Conservation (phyloP, 2,113 vertebrate species). For the Rhineura floridana region DNA sequence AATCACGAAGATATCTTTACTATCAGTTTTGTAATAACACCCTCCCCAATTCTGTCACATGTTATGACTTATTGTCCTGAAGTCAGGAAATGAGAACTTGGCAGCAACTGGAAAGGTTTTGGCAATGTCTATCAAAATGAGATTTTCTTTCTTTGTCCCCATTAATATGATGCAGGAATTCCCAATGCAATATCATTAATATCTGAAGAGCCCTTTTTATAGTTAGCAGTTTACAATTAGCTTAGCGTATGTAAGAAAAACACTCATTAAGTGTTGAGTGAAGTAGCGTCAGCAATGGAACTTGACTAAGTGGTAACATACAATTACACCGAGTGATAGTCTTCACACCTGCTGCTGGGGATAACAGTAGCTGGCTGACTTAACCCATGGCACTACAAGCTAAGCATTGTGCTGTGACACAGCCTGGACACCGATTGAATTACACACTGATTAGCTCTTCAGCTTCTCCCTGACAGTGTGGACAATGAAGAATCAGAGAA, state of each 20-base stretch:
- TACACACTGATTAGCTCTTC: slow-evolving; percentile 74
- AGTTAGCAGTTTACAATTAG: slow-evolving; percentile 1
- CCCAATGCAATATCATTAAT: slow-evolving; percentile 36
- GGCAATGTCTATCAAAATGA: slow-evolving; percentile 13
- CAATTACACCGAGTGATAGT: slow-evolving; percentile 57
- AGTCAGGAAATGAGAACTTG: slow-evolving; percentile 34
- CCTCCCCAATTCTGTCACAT: background rate
- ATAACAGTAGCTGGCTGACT: slow-evolving; percentile 78
- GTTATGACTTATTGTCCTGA: slow-evolving; percentile 29
- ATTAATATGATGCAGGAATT: slow-evolving; percentile 42
- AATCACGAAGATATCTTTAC: background rate
- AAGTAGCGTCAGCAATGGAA: slow-evolving; percentile 36
- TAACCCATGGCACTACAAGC: slow-evolving; percentile 75
- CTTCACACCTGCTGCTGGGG: slow-evolving; percentile 83
- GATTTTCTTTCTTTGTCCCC: slow-evolving; percentile 24
- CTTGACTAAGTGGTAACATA: slow-evolving; percentile 69
- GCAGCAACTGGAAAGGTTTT: slow-evolving; percentile 16
- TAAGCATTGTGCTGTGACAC: slow-evolving; percentile 74
- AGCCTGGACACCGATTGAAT: slow-evolving; percentile 74
- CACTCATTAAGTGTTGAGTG: slow-evolving; percentile 61
- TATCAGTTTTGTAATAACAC: background rate
- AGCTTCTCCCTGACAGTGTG: slow-evolving; percentile 62
- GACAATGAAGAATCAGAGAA: slow-evolving; percentile 73
- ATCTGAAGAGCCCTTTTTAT: slow-evolving; percentile 36
- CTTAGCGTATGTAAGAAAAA: slow-evolving; percentile 43